Evolutionary conservation across 1,140 invertebrate species (phyloP), one percentile per base, ranked within the genome.

Genomic region (Bombus consobrinus): DNA sequence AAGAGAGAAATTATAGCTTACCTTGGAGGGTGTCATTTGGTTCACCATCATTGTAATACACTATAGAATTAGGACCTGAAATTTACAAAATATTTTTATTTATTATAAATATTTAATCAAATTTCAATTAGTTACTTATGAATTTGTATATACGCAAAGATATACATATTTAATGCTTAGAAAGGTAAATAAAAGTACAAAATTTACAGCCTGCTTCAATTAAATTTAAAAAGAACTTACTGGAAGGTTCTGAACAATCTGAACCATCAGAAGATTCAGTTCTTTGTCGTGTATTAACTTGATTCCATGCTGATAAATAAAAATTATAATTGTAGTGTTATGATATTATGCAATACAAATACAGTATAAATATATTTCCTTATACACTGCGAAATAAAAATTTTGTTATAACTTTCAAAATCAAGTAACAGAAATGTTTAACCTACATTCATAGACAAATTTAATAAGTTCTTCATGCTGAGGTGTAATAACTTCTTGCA

Each of bases 381-480:
- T 79, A 32, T 25, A 72, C 18, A 15, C 53, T 39, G 53, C 4
- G 10, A 25, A 85, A 34, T 68, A 41, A 34, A 77, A 53, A 77
- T 57, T 18, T 43, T 75, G 39, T 66, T n/a, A 41, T 64, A 72
- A 18, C 53, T 78, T 28, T 37, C 47, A 75, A 41, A 37, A 28
- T 34, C 5, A 75, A 53, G n/a, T 75, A 32, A 66, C 18, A 41
- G 68, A 72, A 62, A 32, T 10, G 62, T 69, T 85, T 68, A 85
- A 96, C 96, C 96, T 95, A 97, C 96, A 97, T 94, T 97, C 97
- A 94, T 97, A 96, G 88, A 97, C 96, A 94, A 96, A 97, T 95
- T 96, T 97, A 93, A 97, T 97, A 74, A 97, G 96, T 94, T 97
- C 97, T 92, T 97, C 97, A 91, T 97, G 97, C 87, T 97, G 96